A percentile compares a stretch with the other conserved stretches of the same genome.
Conservation (phyloP, 2,113 vertebrate genomes). For the Microcebus jonahi region DNA sequence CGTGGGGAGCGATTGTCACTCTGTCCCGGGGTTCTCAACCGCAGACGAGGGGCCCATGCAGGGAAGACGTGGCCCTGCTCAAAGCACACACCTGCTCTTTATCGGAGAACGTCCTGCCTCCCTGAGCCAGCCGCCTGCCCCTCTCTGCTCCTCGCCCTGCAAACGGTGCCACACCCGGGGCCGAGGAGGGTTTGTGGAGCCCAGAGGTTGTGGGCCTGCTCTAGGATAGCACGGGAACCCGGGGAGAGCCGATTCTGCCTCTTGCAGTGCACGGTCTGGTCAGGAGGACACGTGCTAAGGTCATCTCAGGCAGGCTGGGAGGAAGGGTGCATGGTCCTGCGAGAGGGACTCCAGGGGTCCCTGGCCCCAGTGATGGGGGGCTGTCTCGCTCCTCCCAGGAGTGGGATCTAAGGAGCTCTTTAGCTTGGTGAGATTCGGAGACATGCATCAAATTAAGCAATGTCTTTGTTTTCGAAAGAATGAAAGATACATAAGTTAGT, state of each 20-base stretch:
- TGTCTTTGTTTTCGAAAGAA: not conserved
- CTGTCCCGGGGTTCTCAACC: not conserved
- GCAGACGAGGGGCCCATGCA: not conserved
- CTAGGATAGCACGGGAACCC: fast-evolving
- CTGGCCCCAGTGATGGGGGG: fast-evolving
- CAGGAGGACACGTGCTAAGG: fast-evolving
- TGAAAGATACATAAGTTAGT: not conserved
- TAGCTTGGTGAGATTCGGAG: not conserved
- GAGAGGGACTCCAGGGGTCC: not conserved
- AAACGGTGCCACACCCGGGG: not conserved
- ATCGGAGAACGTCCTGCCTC: no score
- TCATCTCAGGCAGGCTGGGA: fast-evolving
- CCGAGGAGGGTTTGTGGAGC: fast-evolving
- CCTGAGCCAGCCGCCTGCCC: not conserved
- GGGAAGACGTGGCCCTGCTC: not conserved
- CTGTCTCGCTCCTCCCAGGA: not conserved
- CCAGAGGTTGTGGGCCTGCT: not conserved
- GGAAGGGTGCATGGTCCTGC: no score
- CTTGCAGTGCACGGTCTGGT: not conserved
- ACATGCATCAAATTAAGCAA: not conserved
- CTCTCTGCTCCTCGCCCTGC: not conserved
- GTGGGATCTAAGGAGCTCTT: not conserved
- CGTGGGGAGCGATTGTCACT: not conserved
- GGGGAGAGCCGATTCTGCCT: not conserved
- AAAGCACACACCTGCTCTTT: fast-evolving